phyloP scores from a whole-genome alignment of 2,888 invertebrate species.

The Chalcosyrphus nemorum region DNA sequence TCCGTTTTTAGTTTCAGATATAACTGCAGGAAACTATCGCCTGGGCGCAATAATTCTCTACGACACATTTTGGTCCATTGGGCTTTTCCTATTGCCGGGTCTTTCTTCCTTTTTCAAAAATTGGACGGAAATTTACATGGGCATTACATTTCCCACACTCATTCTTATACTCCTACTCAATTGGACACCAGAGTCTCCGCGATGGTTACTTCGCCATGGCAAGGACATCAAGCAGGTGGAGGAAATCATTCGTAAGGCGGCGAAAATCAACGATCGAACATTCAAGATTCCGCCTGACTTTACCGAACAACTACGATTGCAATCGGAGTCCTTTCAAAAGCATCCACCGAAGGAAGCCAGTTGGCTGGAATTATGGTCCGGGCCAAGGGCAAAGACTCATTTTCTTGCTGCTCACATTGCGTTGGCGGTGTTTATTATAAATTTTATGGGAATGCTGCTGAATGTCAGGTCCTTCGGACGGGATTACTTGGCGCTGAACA shows the following conservation, averaged over 20 bases:
- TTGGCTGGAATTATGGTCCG: conserved; percentile 80
- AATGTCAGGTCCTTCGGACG: conserved; percentile 82
- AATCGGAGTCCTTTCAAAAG: conserved; percentile 77
- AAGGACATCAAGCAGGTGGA: conserved; percentile 79
- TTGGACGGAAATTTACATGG: conserved; percentile 82
- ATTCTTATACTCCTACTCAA: conserved; percentile 79
- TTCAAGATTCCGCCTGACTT: conserved; percentile 79
- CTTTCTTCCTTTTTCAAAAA: conserved; percentile 80
- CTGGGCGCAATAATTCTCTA: conserved; percentile 80
- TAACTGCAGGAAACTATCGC: conserved; percentile 81
- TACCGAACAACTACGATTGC: conserved; percentile 76
- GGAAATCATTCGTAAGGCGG: conserved; percentile 79
- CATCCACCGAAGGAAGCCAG: conserved; percentile 76
- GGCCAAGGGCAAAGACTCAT: conserved; percentile 78
- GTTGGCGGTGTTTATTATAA: conserved; percentile 80
- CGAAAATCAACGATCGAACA: conserved; percentile 79
- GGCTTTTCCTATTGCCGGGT: conserved; percentile 81
- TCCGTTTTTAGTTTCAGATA: conserved; percentile 80
- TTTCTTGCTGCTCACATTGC: conserved; percentile 80
- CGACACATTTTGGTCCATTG: conserved; percentile 83
- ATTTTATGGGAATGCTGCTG: conserved; percentile 82
- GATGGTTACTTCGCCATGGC: conserved; percentile 81
- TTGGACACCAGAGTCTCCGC: conserved; percentile 83
- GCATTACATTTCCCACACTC: conserved; percentile 82
- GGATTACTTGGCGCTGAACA: conserved; percentile 80